A percentile compares a stretch with the other conserved stretches of the same genome.
Conservation (phyloP, 2,113 vertebrate genomes). For the Anser brachyrhynchus region DNA sequence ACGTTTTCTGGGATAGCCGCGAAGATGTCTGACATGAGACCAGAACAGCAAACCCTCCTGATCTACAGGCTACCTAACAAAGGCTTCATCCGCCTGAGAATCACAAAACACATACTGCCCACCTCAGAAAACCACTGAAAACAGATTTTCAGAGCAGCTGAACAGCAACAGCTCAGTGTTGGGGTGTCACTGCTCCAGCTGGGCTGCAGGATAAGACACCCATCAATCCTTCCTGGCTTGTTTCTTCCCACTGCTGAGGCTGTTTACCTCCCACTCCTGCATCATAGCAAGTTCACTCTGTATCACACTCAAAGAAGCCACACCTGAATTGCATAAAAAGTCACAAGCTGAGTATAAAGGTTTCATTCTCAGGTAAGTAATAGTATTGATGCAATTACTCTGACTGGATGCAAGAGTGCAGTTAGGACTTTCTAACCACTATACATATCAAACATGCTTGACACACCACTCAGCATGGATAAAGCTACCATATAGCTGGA, state of each 20-base stretch:
- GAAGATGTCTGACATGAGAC: background rate
- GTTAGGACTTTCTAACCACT: background rate
- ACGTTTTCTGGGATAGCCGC: background rate
- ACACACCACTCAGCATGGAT: background rate
- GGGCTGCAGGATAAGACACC: background rate
- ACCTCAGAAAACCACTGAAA: background rate
- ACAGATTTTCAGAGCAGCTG: background rate
- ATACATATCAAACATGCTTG: background rate
- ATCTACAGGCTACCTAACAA: background rate
- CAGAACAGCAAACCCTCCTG: background rate
- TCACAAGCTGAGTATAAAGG: background rate
- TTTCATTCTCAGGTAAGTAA: background rate
- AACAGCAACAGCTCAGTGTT: background rate
- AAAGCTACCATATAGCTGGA: background rate
- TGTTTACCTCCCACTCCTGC: accelerated
- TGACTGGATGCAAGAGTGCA: background rate
- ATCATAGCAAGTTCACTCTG: background rate
- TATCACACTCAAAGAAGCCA: background rate
- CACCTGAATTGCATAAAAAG: background rate
- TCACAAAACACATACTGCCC: background rate
- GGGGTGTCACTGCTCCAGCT: background rate
- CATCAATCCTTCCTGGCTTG: background rate
- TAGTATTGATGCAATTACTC: background rate
- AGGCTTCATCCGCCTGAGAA: background rate
- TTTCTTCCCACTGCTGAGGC: background rate